These are phyloP conservation scores for Drosophila borealis DNA, from an alignment of 2,888 invertebrate genomes.

Conservation along the genomic window DNA sequence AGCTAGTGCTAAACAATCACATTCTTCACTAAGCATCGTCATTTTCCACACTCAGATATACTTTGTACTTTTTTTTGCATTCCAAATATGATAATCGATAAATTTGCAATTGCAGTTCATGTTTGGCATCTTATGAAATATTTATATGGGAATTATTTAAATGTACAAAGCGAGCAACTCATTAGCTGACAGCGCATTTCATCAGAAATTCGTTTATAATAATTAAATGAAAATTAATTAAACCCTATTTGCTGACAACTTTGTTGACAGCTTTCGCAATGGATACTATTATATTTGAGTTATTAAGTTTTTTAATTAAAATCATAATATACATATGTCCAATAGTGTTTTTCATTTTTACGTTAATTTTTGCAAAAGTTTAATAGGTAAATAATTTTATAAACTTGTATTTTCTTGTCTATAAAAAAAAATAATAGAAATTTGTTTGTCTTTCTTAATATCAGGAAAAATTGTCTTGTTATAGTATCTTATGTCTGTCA, in stretches of 20 bases:
- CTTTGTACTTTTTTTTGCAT: too few species aligned
- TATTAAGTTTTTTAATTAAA: neutral
- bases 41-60: neutral
- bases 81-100: neutral
- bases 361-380: neutral
- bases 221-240: constrained; percentile 23
- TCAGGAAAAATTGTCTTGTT: too few species aligned
- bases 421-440: too few species aligned
- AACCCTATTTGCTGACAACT: neutral
- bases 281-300: neutral
- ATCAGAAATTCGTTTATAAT: neutral
- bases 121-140: neutral
- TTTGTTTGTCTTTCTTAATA: too few species aligned
- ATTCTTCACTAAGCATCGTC: constrained; percentile 2
- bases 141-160: neutral
- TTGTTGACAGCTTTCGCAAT: neutral
- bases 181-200: neutral
- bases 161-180: constrained; percentile 1
- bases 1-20: neutral
- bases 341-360: neutral
- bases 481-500: too few species aligned
- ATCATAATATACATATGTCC: too few species aligned
- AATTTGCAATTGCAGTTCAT: neutral
- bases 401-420: too few species aligned
- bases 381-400: too few species aligned